A percentile compares a stretch with the other conserved stretches of the same genome.
These are phyloP conservation scores for Sciurus carolinensis DNA, from an alignment of 2,797 vertebrate species.

Conservation along the genomic window DNA sequence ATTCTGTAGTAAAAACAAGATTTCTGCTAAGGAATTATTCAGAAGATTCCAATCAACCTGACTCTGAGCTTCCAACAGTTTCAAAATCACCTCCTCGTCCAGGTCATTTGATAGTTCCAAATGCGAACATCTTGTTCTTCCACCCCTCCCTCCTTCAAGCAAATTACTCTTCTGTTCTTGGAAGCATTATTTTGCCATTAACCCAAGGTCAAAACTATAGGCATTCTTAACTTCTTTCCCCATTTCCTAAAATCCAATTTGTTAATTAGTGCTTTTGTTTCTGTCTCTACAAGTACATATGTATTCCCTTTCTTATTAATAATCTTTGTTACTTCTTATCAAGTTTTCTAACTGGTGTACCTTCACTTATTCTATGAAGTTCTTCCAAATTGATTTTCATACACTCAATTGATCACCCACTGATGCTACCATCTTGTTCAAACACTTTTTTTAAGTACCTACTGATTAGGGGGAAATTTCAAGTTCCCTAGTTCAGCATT, in stretches of 20 bases:
- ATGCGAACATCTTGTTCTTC: background rate
- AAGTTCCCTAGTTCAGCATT: background rate
- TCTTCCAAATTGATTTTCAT: conserved; percentile 60
- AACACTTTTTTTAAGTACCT: conserved; percentile 8
- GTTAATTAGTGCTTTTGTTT: background rate
- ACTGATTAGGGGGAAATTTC: background rate
- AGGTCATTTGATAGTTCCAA: background rate
- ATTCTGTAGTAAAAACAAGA: background rate
- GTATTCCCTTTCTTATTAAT: conserved; percentile 11
- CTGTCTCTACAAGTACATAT: background rate
- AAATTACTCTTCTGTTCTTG: background rate
- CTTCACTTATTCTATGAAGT: conserved; percentile 54
- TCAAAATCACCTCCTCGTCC: background rate
- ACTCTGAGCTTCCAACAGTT: background rate
- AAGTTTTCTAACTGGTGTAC: conserved; percentile 12
- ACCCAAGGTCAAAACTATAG: conserved; percentile 22
- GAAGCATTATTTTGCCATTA: background rate
- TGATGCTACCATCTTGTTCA: conserved; percentile 7
- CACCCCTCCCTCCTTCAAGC: background rate
- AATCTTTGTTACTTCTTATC: conserved; percentile 17
- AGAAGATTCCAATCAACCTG: background rate
- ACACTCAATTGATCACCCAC: conserved; percentile 42
- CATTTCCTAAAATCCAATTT: conserved; percentile 28
- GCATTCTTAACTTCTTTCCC: background rate
- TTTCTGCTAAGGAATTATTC: background rate